Base-by-base conservation (phyloP, 2,113 vertebrate species). In the Bos taurus region DNA sequence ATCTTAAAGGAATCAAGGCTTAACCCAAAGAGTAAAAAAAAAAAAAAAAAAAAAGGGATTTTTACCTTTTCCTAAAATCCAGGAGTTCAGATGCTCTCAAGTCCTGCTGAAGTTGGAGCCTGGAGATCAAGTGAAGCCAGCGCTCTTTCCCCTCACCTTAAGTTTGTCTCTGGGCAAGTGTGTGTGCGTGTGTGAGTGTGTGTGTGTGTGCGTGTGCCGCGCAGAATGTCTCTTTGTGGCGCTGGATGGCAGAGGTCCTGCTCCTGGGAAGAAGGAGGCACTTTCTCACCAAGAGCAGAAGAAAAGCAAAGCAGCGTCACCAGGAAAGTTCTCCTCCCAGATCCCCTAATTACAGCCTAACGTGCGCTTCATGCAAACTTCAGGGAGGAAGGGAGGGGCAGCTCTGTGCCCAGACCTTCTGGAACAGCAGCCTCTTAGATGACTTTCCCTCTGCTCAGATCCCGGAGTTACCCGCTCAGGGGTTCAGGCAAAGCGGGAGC, bases 261-360 rank as follows among this genome's bases (percentile, higher is more conserved):
- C 96, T 96, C 96, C 98, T 88, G 97, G 97, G 97, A 97, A 98
- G 98, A 85, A 98, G 98, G 97, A 99, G 97, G 95, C 97, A 98
- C 98, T 99, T 99, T 98, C 98, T 98, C 98, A 98, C 98, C 92
- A 95, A 97, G 95, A 98, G 98, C 96, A 99, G 98, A 98, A 98
- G 98, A 98, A 99, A 99, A 99, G 98, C 98, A 98, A 98, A 98
- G 99, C 99, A 98, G 99, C 99, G 99, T 99, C 99, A 99, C 98
- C 97, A 98, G 98, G 97, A 98, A 98, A 98, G 98, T 98, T 98
- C 98, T 98, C 98, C 98, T 98, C 98, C 98, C 98, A 98, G 96
- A 98, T 98, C 97, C 98, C 98, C 98, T 99, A 99, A 99, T 99
- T 98, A 98, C 98, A 98, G 98, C 98, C 95, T 98, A 97, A 98